Evolutionary conservation across 2,888 invertebrate species (phyloP), one percentile per base, ranked within the genome.

Genomic region (Euzetes globulus): DNA sequence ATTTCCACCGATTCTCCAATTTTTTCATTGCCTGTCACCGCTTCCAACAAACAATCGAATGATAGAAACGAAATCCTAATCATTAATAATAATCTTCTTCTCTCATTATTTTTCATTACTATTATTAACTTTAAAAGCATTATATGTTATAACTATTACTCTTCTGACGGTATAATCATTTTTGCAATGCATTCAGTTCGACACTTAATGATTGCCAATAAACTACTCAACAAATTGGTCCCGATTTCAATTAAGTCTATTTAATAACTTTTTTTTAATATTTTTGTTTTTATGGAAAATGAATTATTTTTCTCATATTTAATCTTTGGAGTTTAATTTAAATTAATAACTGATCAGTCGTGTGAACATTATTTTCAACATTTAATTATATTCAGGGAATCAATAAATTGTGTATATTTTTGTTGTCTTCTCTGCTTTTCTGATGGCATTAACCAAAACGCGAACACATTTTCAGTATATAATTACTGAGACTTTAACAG

Each of bases 401-500:
- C 63, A 63, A 63, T 63, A 63, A 60, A 33, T 63, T 63, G 6
- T 33, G n/a, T 25, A 22, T 55, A 19, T 55, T 55, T 52, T 22
- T 5, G 19, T 22, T 7, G 1, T 9, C 13, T 55, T 22, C 7
- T 22, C 7, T 55, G 22, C n/a, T 7, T 27, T 60, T 60, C 27
- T 17, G 63, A 33, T 33, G 63, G 63, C 63, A 37, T 63, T 33
- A 63, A 63, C 33, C 63, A 63, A 63, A 63, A 25, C 33, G 29
- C 17, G 37, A 29, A 63, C 63, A 63, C 37, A 63, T 37, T 63
- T 63, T 63, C 27, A 37, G 37, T 63, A 22, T 55, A 55, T 55
- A 55, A 63, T 63, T 63, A 63, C 29, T 29, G 19, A 63, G 55
- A 55, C 29, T 29, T 60, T 63, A 33, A 33, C 63, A 63, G 63